Base-by-base conservation (phyloP, 92 coral and sea anemone genomes). In the Zoanthus sansibaricus region DNA sequence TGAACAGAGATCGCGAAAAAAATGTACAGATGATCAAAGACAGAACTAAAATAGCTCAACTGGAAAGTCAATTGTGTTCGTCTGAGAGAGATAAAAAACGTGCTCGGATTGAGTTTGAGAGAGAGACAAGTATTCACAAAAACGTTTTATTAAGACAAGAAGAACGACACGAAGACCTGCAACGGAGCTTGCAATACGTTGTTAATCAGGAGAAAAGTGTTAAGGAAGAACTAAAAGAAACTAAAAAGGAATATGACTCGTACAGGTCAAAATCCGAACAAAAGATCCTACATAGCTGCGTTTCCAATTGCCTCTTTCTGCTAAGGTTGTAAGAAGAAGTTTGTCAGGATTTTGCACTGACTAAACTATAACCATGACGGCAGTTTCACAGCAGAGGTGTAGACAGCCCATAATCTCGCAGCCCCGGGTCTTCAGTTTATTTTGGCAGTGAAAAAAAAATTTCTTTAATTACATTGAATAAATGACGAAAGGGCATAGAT, bases 141-240 rank as follows among this genome's bases (percentile, higher is more conserved):
- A 86, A 85, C 20, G 90, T 84, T 45, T 83, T 92, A 21, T 58
- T 87, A 21, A 86, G 94, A 71, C 87, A 90, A 77, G 91, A 89
- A 45, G 97, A 96, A 71, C 91, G 93, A 46, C 78, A 92, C 72
- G 94, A 92, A 6, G 98, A 96, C 70, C 80, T 96, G 42, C 92
- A 90, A 61, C 92, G 96, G 78, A 95, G 90, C 58, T 93, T 95
- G 67, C 88, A 93, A 79, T 96, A 95, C 78, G 91, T 96, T 64
- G 92, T 96, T 61, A 95, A 93, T 45, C 95, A 96, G 86, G 99
- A 96, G 77, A 96, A 93, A 75, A 89, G 74, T 84, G 97, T 95
- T 11, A 93, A 95, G 79, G 98, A 96, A 44, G 97, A 95, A 83
- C 83, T 96, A 69, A 91, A 87, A 75, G 98, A 94, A 20, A 77